Evolutionary conservation across 2,888 invertebrate genomes (phyloP).

Genomic region (Ypsolopha scabrella): DNA sequence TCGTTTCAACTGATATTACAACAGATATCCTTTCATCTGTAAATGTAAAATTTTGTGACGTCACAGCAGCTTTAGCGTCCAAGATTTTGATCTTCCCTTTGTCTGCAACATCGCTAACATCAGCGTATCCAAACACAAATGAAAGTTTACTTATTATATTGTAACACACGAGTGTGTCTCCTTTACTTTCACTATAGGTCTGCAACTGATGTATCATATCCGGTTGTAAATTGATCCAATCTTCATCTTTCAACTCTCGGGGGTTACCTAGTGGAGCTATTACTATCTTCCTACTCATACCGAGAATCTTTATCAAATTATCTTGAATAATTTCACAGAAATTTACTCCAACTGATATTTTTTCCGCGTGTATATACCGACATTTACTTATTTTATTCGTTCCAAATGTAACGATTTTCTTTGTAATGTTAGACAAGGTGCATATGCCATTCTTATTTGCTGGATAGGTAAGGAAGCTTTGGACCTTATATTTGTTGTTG

Average conservation of each 20-base stretch:
- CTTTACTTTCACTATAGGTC: constrained; percentile 30
- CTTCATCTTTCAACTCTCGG: constrained; percentile 24
- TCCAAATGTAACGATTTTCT: constrained; percentile 55
- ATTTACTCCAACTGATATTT: constrained; percentile 24
- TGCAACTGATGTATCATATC: constrained; percentile 11
- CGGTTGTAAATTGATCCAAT: constrained; percentile 33
- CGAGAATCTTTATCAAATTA: constrained; percentile 24
- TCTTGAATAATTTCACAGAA: constrained; percentile 37
- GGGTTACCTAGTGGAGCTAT: constrained; percentile 52
- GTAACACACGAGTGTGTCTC: constrained; percentile 33
- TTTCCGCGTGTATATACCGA: constrained; percentile 22
- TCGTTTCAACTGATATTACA: constrained; percentile 41
- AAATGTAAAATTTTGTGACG: constrained; percentile 30
- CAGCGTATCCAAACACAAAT: constrained; percentile 32
- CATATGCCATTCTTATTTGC: constrained; percentile 54
- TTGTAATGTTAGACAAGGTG: constrained; percentile 28
- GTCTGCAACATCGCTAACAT: constrained; percentile 19
- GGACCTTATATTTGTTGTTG: constrained; percentile 20
- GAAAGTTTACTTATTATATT: constrained; percentile 39
- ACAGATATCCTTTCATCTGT: constrained; percentile 28
- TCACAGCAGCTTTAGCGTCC: constrained; percentile 21
- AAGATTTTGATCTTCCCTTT: constrained; percentile 35
- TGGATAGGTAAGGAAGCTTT: constrained; percentile 30
- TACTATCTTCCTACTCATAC: constrained; percentile 20
- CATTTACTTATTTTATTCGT: constrained; percentile 59